phyloP scores from a whole-genome alignment of 1,140 invertebrate species.

The Danaus plexippus region DNA sequence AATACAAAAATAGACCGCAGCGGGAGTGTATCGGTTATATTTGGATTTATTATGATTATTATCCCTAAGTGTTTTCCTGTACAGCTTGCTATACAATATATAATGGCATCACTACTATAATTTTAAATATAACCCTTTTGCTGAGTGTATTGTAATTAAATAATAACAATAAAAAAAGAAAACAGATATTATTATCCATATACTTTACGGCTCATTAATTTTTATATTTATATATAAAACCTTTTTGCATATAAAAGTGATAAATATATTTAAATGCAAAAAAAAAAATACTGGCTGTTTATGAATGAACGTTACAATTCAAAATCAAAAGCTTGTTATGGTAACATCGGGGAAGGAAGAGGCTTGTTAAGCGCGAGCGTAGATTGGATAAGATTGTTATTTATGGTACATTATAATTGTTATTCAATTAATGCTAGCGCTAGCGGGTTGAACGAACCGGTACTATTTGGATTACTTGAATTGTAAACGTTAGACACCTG shows the following conservation, averaged over 20 bases:
- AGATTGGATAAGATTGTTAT: constrained; percentile 46
- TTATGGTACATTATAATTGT: constrained; percentile 47
- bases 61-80: constrained; percentile 38
- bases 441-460: constrained; percentile 13
- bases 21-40: constrained; percentile 55
- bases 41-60: constrained; percentile 37
- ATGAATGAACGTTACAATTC: too few species aligned
- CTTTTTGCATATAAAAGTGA: too few species aligned
- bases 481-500: constrained; percentile 1
- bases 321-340: too few species aligned
- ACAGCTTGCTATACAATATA: background rate
- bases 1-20: constrained; percentile 59
- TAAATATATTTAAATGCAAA: background rate
- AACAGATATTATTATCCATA: too few species aligned
- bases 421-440: constrained; percentile 39
- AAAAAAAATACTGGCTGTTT: background rate
- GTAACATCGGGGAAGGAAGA: constrained; percentile 14
- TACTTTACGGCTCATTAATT: too few species aligned
- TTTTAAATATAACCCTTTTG: too few species aligned
- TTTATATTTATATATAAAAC: too few species aligned
- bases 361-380: constrained; percentile 29
- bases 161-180: too few species aligned
- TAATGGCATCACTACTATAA: too few species aligned
- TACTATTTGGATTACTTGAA: constrained; percentile 2
- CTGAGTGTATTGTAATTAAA: too few species aligned